Evolutionary conservation across 2,797 vertebrate species (phyloP), one percentile per base, ranked within the genome.

Genomic region (Carduelis carduelis): DNA sequence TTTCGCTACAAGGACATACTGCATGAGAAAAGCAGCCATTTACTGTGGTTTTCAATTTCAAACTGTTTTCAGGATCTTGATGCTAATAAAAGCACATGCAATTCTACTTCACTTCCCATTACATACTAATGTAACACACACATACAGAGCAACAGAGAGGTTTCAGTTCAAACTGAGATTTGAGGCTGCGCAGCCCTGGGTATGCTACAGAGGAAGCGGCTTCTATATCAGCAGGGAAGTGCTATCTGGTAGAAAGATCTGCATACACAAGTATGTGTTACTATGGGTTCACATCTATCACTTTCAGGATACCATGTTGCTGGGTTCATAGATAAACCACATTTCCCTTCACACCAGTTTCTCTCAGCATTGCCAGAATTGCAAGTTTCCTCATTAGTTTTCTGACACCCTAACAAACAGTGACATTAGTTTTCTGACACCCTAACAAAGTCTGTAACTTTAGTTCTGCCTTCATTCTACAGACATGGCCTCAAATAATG

Each of bases 1-100:
- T 77, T 95, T 96, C 94, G 93, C 87, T 90, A 92, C 22, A 92
- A 95, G 76, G 61, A 97, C 46, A 91, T 84, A 87, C 80, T n/a
- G 61, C 63, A 84, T 47, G 70, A 92, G 87, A 95, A 97, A 96
- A 94, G 21, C 26, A 94, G 80, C 65, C 13, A 86, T 78, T 89
- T 92, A 80, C 43, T 12, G 34, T 30, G 21, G 17, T 57, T 84
- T 96, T 94, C 88, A 95, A 76, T 85, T 71, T 68, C 16, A 66
- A 95, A 80, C 66, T 66, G 37, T 76, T 95, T 97, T 91, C 65
- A 87, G 27, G 47, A 56, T 96, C 64, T 50, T 80, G 43, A 71
- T 75, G 76, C 23, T 89, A 96, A 70, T 77, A 87, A 94, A 94
- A 96, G 55, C 92, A 94, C 49, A 87, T 6, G 37, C 24, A 82